Evolutionary conservation across 2,113 vertebrate species (phyloP), one percentile per base, ranked within the genome.

Genomic region (Himantopus leucocephalus): DNA sequence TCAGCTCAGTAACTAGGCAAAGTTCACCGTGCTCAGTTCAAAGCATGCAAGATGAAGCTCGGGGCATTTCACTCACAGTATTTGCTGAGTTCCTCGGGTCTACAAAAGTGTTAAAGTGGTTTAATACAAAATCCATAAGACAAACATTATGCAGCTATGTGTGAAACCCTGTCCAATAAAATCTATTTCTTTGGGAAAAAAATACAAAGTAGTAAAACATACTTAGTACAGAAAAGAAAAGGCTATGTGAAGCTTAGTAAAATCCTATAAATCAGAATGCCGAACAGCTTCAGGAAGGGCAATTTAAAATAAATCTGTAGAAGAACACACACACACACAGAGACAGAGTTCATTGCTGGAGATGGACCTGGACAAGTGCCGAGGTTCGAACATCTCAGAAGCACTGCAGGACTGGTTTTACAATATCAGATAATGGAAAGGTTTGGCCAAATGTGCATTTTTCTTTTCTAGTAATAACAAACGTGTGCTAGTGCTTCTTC

Each of bases 221-320:
- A 64, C 72, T 92, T 85, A 66, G 89, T 74, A 83, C 94, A 93
- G 86, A 90, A 97, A 94, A 90, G 88, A 89, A 94, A 96, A 96
- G 87, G 93, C 79, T 95, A 47, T 27, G 17, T 14, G 50, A 77
- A 72, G 78, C 74, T 83, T 94, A 96, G 88, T 19, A 86, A 94
- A 96, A 89, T 95, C 83, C 83, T 85, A 60, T 83, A 93, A 92
- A 97, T 94, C 93, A 95, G 74, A 82, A 96, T 59, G 71, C 37
- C 10, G 41, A 85, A 55, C 32, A 86, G 77, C 64, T 76, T 77
- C 60, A 59, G 85, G 63, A 94, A 95, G 58, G 88, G n/a, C 18
- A 16, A 70, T 86, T 95, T 92, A 73, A 91, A 93, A 95, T 84
- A 97, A 94, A 67, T 45, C 71, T 91, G 64, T 32, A 77, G 91